These are phyloP conservation scores for Naja naja DNA, from an alignment of 2,113 vertebrate genomes.

Conservation along the genomic window DNA sequence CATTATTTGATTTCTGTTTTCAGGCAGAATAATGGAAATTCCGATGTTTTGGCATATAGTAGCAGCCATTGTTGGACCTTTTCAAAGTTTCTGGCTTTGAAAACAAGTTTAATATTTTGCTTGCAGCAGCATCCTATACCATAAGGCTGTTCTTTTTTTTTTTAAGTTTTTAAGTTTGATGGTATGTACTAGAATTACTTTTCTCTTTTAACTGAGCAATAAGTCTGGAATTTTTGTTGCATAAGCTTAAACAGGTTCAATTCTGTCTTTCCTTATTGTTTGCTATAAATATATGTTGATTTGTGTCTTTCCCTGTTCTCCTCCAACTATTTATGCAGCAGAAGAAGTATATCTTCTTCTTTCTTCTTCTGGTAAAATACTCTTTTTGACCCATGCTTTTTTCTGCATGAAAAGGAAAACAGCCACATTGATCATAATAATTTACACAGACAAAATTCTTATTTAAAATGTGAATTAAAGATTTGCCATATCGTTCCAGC, in stretches of 20 bases:
- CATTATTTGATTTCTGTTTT: background rate
- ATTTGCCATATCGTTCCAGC: background rate
- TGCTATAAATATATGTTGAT: background rate
- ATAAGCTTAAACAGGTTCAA: constrained; percentile 21
- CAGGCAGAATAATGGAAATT: background rate
- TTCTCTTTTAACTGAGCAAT: background rate
- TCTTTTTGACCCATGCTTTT: background rate
- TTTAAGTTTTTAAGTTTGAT: background rate
- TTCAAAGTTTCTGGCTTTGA: background rate
- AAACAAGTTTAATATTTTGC: background rate
- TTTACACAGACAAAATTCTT: constrained; percentile 6
- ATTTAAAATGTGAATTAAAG: background rate
- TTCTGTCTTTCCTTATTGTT: background rate
- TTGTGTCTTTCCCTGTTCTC: background rate
- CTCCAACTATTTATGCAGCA: background rate
- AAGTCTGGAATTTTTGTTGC: background rate
- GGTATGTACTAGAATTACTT: background rate
- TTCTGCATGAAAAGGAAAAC: background rate
- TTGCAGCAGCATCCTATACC: background rate
- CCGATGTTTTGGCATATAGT: background rate
- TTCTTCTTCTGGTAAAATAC: background rate
- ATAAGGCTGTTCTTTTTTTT: background rate
- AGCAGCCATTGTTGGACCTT: background rate
- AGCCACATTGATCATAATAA: constrained; percentile 1
- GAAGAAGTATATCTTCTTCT: background rate